phyloP scores from a whole-genome alignment of 2,113 vertebrate species.

The Eulacestoma nigropectus region DNA sequence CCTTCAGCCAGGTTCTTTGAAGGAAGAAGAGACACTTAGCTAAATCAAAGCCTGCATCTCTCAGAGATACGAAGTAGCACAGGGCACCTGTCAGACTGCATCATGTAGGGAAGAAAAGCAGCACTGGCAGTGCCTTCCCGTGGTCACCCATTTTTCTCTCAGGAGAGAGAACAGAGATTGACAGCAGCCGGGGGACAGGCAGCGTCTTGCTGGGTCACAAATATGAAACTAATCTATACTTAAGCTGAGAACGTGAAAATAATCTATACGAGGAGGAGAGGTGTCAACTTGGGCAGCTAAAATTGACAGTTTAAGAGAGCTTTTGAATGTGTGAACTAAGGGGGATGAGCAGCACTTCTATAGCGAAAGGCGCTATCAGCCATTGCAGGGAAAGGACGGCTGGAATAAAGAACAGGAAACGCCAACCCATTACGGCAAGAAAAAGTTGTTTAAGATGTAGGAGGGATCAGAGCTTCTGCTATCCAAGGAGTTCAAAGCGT shows the following conservation, averaged over 20 bases:
- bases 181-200: background rate
- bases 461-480: background rate
- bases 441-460: background rate
- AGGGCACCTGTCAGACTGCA: background rate
- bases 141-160: background rate
- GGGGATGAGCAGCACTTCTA: background rate
- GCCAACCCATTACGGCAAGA: background rate
- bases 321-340: constrained; percentile 22
- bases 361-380: background rate
- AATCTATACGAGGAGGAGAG: background rate
- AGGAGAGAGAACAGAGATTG: background rate
- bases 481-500: background rate
- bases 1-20: background rate
- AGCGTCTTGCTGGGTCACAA: background rate
- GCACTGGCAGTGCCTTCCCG: accelerated
- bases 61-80: background rate
- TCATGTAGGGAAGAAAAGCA: background rate
- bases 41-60: background rate
- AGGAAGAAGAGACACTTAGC: background rate
- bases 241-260: background rate
- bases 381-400: background rate
- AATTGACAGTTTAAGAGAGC: constrained; percentile 1
- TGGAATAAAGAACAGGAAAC: background rate
- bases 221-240: background rate
- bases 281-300: background rate